Percentiles rank a stretch among this genome's conserved stretches.
These are phyloP conservation scores for Myrmecobius fasciatus DNA, from an alignment of 2,113 vertebrate species.

Conservation along the genomic window DNA sequence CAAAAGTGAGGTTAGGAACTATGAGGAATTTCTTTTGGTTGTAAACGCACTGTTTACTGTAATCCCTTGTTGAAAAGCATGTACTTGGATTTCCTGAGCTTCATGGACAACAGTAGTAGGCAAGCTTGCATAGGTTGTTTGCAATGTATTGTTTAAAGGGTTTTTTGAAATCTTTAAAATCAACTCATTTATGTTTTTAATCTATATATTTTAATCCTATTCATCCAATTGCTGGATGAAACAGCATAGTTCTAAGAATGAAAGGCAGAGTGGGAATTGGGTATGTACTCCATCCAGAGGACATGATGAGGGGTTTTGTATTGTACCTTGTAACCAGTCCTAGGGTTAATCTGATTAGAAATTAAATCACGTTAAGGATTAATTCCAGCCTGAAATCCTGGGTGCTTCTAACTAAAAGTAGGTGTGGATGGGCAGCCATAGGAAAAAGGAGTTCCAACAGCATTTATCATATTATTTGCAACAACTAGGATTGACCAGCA, in stretches of 20 bases:
- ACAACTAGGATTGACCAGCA: not conserved
- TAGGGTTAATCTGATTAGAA: constrained; percentile 27
- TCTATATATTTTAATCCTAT: constrained; percentile 37
- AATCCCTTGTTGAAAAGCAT: constrained; percentile 83
- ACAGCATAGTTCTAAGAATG: not conserved
- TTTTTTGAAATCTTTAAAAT: constrained; percentile 60
- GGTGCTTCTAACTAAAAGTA: not conserved
- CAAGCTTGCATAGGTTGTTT: constrained; percentile 86
- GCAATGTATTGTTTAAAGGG: constrained; percentile 62
- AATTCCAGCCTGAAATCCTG: not conserved
- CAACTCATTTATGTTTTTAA: constrained; percentile 64
- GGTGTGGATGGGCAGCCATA: not conserved
- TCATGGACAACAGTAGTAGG: constrained; percentile 74
- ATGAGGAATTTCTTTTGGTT: constrained; percentile 85
- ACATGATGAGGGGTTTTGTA: not conserved
- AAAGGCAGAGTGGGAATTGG: constrained; percentile 52
- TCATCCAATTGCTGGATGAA: constrained; percentile 4
- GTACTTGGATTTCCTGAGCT: constrained; percentile 86
- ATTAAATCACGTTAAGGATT: constrained; percentile 30
- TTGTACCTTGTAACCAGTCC: not conserved
- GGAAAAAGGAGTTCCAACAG: not conserved
- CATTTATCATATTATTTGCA: not conserved
- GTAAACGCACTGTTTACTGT: constrained; percentile 85
- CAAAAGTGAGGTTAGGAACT: constrained; percentile 86
- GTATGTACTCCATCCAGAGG: constrained; percentile 56